phyloP scores from a whole-genome alignment of 2,797 vertebrate genomes.

The Pogonophryne albipinna region DNA sequence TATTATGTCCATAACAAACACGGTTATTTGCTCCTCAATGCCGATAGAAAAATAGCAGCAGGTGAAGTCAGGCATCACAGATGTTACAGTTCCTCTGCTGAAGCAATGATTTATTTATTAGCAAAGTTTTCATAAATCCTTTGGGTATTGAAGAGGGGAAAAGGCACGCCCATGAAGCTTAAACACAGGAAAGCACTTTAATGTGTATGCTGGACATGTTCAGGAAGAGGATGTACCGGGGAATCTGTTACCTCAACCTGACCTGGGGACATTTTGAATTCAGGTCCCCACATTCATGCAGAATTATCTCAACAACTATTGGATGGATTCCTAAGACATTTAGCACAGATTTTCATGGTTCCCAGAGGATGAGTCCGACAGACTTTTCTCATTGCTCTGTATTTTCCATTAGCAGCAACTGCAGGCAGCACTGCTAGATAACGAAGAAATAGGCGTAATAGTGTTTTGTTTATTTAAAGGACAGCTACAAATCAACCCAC shows the following conservation, averaged over 20 bases:
- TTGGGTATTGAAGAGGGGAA: constrained; percentile 38
- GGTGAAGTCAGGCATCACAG: constrained; percentile 68
- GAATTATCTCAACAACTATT: neutral
- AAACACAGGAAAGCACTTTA: constrained; percentile 36
- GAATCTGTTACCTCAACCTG: constrained; percentile 6
- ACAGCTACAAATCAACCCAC: no score
- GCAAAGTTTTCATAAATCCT: constrained; percentile 61
- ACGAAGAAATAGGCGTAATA: no score
- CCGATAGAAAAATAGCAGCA: constrained; percentile 73
- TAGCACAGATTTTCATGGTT: neutral
- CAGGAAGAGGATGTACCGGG: constrained; percentile 13
- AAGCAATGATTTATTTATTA: constrained; percentile 54
- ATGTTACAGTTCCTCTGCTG: constrained; percentile 67
- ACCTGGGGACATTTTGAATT: neutral
- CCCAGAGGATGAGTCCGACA: neutral
- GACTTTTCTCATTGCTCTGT: accelerated
- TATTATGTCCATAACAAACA: constrained; percentile 50
- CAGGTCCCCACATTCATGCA: neutral
- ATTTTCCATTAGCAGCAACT: no score
- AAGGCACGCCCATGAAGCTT: constrained; percentile 75
- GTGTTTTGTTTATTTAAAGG: no score
- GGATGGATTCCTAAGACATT: no score
- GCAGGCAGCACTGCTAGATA: no score
- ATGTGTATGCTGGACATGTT: constrained; percentile 31
- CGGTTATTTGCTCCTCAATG: constrained; percentile 48